Conservation (phyloP, 2,113 vertebrate genomes). For the Chaetura pelagica region DNA sequence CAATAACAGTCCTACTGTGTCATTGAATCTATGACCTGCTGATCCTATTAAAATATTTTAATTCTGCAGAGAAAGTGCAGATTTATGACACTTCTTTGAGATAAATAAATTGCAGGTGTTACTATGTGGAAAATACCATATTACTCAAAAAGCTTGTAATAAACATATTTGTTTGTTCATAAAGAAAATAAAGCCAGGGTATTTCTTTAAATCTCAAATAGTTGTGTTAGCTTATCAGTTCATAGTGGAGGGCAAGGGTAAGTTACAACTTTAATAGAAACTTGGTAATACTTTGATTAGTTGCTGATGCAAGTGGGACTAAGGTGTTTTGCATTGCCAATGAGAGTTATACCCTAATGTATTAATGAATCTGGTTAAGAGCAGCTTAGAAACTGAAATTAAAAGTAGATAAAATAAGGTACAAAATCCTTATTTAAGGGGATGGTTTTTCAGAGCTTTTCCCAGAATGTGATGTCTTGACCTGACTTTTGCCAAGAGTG, state of each 20-base stretch:
- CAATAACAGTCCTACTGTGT: not conserved
- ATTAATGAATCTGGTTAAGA: not conserved
- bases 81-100: not conserved
- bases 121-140: not conserved
- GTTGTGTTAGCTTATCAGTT: not conserved
- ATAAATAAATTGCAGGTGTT: conserved; percentile 24
- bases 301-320: not conserved
- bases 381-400: not conserved
- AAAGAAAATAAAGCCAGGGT: not conserved
- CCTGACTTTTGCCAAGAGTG: not conserved
- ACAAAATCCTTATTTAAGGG: not conserved
- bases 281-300: not conserved
- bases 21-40: conserved; percentile 5
- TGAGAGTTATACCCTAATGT: not conserved
- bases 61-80: not conserved
- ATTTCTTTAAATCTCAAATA: not conserved
- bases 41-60: not conserved
- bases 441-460: not conserved
- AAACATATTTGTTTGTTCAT: not conserved
- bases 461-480: not conserved
- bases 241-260: not conserved
- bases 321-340: not conserved
- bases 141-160: not conserved
- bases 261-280: not conserved
- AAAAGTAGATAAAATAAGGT: not conserved